phyloP scores from a whole-genome alignment of 1,140 invertebrate genomes.

The Halictus rubicundus region DNA sequence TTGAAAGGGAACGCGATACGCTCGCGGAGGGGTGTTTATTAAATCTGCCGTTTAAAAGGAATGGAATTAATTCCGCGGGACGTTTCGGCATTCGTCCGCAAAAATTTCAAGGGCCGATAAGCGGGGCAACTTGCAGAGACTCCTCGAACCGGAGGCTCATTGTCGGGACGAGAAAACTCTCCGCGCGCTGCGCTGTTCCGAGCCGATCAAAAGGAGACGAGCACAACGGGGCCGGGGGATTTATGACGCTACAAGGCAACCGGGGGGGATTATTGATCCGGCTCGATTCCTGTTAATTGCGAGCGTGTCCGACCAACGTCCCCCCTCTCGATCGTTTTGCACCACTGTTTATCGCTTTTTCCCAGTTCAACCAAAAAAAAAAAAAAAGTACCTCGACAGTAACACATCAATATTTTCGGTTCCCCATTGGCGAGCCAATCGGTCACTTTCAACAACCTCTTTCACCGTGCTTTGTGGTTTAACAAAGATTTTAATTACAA shows the following conservation, averaged over 20 bases:
- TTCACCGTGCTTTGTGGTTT: too few relatives aligned
- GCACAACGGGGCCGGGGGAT: background rate
- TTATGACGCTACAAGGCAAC: slow-evolving; percentile 3
- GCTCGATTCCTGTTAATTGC: slow-evolving; percentile 15
- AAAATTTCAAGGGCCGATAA: slow-evolving; percentile 37
- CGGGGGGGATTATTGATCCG: slow-evolving; percentile 22
- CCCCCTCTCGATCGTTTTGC: background rate
- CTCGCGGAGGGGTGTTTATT: slow-evolving; percentile 56
- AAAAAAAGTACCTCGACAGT: too few relatives aligned
- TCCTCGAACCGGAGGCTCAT: slow-evolving; percentile 18
- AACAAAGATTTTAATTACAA: too few relatives aligned
- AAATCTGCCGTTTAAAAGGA: slow-evolving; percentile 64
- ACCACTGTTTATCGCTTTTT: too few relatives aligned
- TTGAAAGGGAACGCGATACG: slow-evolving; percentile 51
- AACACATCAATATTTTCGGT: too few relatives aligned
- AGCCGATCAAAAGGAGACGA: slow-evolving; percentile 21
- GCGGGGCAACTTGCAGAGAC: background rate
- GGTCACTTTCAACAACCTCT: too few relatives aligned
- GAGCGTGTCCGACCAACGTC: background rate
- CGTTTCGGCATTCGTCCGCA: slow-evolving; percentile 46
- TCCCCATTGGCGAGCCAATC: too few relatives aligned
- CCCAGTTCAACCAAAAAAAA: too few relatives aligned
- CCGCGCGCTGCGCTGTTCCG: background rate
- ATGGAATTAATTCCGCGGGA: slow-evolving; percentile 59
- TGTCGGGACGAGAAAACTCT: slow-evolving; percentile 29